phyloP scores from a whole-genome alignment of 1,140 invertebrate genomes.

The Zaprionus vittiger region DNA sequence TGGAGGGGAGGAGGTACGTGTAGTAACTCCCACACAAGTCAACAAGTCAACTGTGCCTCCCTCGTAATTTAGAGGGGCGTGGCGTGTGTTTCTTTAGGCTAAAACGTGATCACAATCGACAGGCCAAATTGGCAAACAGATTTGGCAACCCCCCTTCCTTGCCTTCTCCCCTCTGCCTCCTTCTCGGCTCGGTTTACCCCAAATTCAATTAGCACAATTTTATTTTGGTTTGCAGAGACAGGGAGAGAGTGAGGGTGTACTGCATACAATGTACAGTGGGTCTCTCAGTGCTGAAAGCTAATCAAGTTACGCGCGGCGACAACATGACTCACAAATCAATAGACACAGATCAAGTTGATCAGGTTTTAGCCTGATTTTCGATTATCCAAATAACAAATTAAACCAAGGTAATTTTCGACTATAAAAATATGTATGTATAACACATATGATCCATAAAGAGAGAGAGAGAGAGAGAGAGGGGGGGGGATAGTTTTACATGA shows the following conservation, averaged over 20 bases:
- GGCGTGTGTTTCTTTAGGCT: constrained; percentile 20
- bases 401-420: too few relatives aligned
- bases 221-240: not conserved
- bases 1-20: not conserved
- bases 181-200: not conserved
- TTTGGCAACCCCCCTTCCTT: not conserved
- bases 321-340: constrained; percentile 12
- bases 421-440: too few relatives aligned
- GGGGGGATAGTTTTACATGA: too few relatives aligned
- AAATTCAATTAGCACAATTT: constrained; percentile 71
- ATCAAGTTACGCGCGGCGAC: not conserved
- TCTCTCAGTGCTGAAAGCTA: constrained; percentile 11
- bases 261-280: not conserved
- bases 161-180: not conserved
- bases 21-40: not conserved
- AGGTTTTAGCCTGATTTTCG: constrained; percentile 1
- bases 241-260: not conserved
- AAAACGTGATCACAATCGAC: constrained; percentile 69
- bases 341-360: not conserved
- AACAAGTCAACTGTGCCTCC: not conserved
- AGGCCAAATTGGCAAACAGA: constrained; percentile 52
- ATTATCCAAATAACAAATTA: not conserved
- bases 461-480: too few relatives aligned
- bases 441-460: too few relatives aligned
- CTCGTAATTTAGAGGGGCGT: constrained; percentile 28